Conservation (phyloP, 2,797 vertebrate species). For the Peromyscus aztecus region DNA sequence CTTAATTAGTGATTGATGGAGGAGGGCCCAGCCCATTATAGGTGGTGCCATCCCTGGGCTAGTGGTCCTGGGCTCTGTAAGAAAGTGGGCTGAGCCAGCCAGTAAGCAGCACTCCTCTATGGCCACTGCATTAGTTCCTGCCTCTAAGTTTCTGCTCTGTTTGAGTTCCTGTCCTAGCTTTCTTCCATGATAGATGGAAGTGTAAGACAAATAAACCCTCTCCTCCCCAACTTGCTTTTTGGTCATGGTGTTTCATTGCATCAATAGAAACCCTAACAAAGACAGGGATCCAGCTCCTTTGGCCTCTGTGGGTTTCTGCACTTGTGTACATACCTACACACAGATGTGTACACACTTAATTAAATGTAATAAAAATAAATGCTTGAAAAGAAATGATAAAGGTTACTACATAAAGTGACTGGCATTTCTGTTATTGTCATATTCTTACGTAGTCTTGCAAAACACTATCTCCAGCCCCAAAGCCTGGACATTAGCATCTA, state of each 20-base stretch:
- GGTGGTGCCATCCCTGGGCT: neutral
- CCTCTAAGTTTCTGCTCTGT: neutral
- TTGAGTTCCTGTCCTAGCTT: neutral
- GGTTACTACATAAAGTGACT: neutral
- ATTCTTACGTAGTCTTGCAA: neutral
- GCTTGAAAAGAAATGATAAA: neutral
- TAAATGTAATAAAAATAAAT: neutral
- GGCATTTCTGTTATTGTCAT: constrained; percentile 6
- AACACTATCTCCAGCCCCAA: neutral
- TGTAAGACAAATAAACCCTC: neutral
- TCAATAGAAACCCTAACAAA: neutral
- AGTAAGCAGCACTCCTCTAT: neutral
- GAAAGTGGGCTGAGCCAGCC: neutral
- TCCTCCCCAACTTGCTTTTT: neutral
- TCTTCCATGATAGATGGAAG: neutral
- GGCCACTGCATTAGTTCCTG: neutral
- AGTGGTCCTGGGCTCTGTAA: neutral
- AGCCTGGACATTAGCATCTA: neutral
- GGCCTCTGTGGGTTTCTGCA: neutral
- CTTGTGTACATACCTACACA: neutral
- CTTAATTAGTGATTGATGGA: neutral
- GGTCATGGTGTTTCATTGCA: neutral
- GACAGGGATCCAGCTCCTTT: too few species aligned
- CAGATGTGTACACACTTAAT: neutral
- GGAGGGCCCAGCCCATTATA: neutral